phyloP scores from a whole-genome alignment of 2,113 vertebrate species.

The Scalopus aquaticus region DNA sequence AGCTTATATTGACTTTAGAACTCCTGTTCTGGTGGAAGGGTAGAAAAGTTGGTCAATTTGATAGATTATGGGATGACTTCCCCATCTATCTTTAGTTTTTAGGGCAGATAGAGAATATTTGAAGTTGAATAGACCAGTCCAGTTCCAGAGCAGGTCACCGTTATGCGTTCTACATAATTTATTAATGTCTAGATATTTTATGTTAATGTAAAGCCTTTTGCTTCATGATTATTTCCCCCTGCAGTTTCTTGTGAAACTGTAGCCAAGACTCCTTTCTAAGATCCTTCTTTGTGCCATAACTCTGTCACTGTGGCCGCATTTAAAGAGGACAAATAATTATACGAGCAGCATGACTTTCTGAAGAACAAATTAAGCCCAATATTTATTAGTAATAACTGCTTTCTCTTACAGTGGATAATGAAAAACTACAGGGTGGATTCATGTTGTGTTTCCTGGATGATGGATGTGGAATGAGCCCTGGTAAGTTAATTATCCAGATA shows the following conservation, averaged over 20 bases:
- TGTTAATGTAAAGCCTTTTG: slow-evolving; percentile 32
- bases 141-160: neutral
- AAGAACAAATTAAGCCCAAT: slow-evolving; percentile 55
- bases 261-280: slow-evolving; percentile 26
- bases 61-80: neutral
- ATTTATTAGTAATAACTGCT: slow-evolving; percentile 60
- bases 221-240: neutral
- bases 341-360: slow-evolving; percentile 59
- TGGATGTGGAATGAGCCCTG: slow-evolving; percentile 87
- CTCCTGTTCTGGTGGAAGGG: neutral
- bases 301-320: neutral
- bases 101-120: neutral
- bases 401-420: slow-evolving; percentile 82
- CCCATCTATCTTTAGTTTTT: neutral
- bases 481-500: slow-evolving; percentile 83
- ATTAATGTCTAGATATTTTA: neutral
- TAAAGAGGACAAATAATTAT: slow-evolving; percentile 53
- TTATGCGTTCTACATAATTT: neutral
- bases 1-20: slow-evolving; percentile 32
- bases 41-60: neutral
- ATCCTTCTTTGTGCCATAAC: neutral
- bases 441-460: slow-evolving; percentile 92
- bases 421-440: slow-evolving; percentile 89
- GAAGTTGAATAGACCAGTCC: neutral
- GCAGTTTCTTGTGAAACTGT: slow-evolving; percentile 2